Evolutionary conservation across 1,140 invertebrate genomes (phyloP), one percentile per base, ranked within the genome.

Genomic region (Micrasema minimum): DNA sequence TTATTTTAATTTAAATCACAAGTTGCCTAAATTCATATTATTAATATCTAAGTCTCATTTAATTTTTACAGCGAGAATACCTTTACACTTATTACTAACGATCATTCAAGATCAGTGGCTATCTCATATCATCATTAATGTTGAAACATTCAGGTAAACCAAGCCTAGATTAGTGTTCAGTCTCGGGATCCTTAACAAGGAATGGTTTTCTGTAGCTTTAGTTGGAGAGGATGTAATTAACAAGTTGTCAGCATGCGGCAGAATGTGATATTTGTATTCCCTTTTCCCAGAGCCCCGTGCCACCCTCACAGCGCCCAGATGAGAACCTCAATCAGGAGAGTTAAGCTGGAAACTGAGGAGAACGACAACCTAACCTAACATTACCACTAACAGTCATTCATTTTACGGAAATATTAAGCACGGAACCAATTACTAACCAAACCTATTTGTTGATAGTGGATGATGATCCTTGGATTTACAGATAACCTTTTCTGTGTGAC

Each of bases 241-340:
- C 73, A 72, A 59, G 7, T 16, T 26, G 38, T 59, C 38, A 59
- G 72, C 72, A 74, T 74, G 72, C 35, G 20, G 20, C 50, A 51
- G 53, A 66, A 41, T 69, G 53, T 69, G 22, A 43, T 57, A 53
- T 66, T 70, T 74, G 48, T 74, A 71, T 45, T 71, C 50, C 71
- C 65, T 68, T 74, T 72, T 45, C 69, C 65, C 86, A 91, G 90
- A 90, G 88, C 81, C 89, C 90, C 73, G 82, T 90, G 76, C 88
- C 88, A 67, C 85, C 81, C 74, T 81, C 82, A 78, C 76, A 83
- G 78, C 84, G 88, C 83, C 83, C 87, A 83, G 88, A 90, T 80
- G 88, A 90, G 80, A 90, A 90, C 83, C 85, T 90, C 82, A 90
- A 90, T 81, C 84, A 85, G 80, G 85, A 87, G 79, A 83, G 83